Conservation (phyloP, 2,888 invertebrate genomes). For the Cynaeus angustus region DNA sequence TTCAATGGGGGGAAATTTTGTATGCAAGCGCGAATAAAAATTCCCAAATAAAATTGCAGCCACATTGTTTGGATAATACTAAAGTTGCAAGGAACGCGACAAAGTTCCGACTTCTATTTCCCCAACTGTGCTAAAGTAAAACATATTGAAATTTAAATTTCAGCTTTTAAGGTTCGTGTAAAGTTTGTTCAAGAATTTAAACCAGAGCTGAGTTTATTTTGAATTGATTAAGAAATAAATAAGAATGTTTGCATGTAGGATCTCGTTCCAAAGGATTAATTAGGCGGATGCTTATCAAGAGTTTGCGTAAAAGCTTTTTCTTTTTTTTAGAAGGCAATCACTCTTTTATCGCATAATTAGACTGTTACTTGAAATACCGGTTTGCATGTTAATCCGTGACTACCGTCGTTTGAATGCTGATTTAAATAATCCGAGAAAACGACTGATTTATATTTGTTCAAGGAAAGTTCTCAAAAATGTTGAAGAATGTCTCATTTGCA, state of each 20-base stretch:
- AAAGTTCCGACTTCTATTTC: slow-evolving; percentile 31
- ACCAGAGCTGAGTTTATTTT: slow-evolving; percentile 25
- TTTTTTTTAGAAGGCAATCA: slow-evolving; percentile 24
- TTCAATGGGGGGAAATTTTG: slow-evolving; percentile 29
- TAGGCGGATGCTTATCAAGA: slow-evolving; percentile 26
- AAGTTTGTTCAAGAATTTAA: slow-evolving; percentile 39
- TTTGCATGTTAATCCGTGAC: slow-evolving; percentile 54
- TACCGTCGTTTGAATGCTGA: slow-evolving; percentile 47
- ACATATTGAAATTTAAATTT: slow-evolving; percentile 47
- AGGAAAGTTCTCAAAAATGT: slow-evolving; percentile 50
- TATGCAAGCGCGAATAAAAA: slow-evolving; percentile 30
- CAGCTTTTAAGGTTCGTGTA: slow-evolving; percentile 39
- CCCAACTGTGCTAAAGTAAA: slow-evolving; percentile 34
- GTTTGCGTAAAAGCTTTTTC: slow-evolving; percentile 15
- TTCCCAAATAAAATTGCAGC: slow-evolving; percentile 30
- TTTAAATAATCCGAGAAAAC: slow-evolving; percentile 57
- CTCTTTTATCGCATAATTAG: slow-evolving; percentile 38
- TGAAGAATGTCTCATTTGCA: slow-evolving; percentile 43
- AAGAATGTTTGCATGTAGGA: slow-evolving; percentile 31
- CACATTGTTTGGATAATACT: slow-evolving; percentile 39
- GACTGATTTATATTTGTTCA: slow-evolving; percentile 55
- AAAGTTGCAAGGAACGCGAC: slow-evolving; percentile 39
- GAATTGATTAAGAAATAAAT: slow-evolving; percentile 43
- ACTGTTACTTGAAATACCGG: slow-evolving; percentile 37
- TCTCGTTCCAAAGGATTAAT: slow-evolving; percentile 31